Percentiles rank a stretch among this genome's conserved stretches.
phyloP scores from a whole-genome alignment of 2,113 vertebrate genomes.

The Furnarius figulus region DNA sequence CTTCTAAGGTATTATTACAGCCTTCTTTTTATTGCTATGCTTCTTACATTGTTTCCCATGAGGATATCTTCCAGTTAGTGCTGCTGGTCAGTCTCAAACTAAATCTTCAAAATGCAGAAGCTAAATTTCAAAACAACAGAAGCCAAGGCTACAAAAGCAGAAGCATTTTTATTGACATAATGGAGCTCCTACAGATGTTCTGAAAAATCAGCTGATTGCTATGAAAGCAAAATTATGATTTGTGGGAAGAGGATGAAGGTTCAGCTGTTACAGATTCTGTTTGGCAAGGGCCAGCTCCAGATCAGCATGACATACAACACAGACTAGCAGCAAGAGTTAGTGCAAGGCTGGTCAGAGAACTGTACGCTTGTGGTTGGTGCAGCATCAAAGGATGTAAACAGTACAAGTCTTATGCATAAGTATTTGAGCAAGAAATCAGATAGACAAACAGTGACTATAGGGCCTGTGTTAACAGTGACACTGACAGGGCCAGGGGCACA shows the following conservation, averaged over 20 bases:
- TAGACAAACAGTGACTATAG: background rate
- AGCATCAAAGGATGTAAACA: accelerated
- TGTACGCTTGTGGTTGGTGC: background rate
- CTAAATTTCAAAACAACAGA: background rate
- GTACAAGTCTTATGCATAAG: accelerated
- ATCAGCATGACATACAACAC: background rate
- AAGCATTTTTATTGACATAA: background rate
- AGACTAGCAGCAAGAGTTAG: background rate
- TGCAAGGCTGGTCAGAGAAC: background rate
- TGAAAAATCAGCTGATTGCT: slow-evolving; percentile 38
- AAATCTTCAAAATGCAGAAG: background rate
- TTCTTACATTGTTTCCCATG: background rate
- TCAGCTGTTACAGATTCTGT: slow-evolving; percentile 22
- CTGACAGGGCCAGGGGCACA: background rate
- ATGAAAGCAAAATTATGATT: slow-evolving; percentile 24
- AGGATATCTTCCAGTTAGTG: background rate
- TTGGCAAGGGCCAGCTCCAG: background rate
- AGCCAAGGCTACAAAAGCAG: background rate
- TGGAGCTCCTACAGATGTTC: background rate
- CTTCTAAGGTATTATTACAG: background rate
- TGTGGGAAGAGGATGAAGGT: background rate
- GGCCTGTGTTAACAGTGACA: background rate
- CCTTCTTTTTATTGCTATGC: background rate
- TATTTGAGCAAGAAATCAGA: background rate
- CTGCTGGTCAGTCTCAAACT: background rate